Evolutionary conservation across 2,797 vertebrate genomes (phyloP).

Genomic region (Ceyx erithaca): DNA sequence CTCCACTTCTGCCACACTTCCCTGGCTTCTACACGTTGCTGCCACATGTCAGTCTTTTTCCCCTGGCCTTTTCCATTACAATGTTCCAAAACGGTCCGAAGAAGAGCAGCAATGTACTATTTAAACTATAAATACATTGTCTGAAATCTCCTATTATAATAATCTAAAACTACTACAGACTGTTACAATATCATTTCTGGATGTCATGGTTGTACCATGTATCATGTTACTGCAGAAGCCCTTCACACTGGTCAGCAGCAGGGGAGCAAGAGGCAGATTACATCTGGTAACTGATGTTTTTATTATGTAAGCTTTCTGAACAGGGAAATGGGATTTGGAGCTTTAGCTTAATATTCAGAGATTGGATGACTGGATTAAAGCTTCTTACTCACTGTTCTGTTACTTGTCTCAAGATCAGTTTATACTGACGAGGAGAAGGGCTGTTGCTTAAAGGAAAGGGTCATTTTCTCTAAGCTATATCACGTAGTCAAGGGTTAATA

Average conservation of each 20-base stretch:
- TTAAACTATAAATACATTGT: not conserved
- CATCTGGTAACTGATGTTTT: not conserved
- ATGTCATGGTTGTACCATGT: not conserved
- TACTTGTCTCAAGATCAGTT: not conserved
- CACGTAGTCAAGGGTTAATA: not conserved
- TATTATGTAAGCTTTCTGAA: not conserved
- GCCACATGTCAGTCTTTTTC: accelerated
- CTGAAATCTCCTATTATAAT: not conserved
- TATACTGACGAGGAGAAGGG: not conserved
- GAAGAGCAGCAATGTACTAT: not conserved
- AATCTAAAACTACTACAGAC: not conserved
- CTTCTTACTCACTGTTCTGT: not conserved
- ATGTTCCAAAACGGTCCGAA: accelerated
- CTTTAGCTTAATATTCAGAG: not conserved
- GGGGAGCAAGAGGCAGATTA: not conserved
- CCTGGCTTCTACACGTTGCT: accelerated
- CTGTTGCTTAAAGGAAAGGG: not conserved
- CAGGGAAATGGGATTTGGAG: conserved; percentile 20
- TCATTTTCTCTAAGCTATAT: not conserved
- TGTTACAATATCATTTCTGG: not conserved
- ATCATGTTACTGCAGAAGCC: not conserved
- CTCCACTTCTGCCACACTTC: accelerated
- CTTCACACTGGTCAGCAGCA: not conserved
- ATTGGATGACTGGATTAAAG: not conserved
- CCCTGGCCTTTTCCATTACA: accelerated